Evolutionary conservation across 2,113 vertebrate genomes (phyloP).

Genomic region (Rhinopomastus cyanomelas): DNA sequence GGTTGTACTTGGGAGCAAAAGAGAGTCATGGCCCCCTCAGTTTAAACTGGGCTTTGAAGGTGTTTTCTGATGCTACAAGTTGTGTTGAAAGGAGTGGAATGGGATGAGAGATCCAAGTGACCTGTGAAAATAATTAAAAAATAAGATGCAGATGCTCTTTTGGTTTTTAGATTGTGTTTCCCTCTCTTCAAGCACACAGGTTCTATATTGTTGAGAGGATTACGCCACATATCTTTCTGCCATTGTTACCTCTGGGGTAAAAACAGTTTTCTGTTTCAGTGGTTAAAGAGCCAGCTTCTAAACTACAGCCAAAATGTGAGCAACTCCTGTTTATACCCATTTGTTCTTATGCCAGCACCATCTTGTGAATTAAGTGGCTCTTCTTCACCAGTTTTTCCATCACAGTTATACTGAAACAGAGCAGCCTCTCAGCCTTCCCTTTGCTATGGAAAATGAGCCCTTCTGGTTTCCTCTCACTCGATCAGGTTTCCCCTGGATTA

Average conservation of each 20-base stretch:
- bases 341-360: background rate
- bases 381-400: conserved; percentile 52
- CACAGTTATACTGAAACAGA: conserved; percentile 44
- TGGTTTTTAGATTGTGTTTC: background rate
- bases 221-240: background rate
- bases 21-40: background rate
- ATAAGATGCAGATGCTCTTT: background rate
- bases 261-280: background rate
- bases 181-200: background rate
- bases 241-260: background rate
- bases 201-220: background rate
- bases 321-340: background rate
- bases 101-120: background rate
- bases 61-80: background rate
- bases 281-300: background rate
- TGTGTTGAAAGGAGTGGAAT: background rate
- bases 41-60: background rate
- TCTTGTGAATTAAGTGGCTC: conserved; percentile 18
- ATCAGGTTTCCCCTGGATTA: conserved; percentile 46
- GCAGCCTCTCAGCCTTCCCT: conserved; percentile 31
- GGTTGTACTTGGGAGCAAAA: background rate
- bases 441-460: conserved; percentile 48
- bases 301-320: background rate
- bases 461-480: conserved; percentile 46
- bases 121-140: background rate